Evolutionary conservation across 2,888 invertebrate genomes (phyloP).

Genomic region (Rhimphoctona megacephalus): DNA sequence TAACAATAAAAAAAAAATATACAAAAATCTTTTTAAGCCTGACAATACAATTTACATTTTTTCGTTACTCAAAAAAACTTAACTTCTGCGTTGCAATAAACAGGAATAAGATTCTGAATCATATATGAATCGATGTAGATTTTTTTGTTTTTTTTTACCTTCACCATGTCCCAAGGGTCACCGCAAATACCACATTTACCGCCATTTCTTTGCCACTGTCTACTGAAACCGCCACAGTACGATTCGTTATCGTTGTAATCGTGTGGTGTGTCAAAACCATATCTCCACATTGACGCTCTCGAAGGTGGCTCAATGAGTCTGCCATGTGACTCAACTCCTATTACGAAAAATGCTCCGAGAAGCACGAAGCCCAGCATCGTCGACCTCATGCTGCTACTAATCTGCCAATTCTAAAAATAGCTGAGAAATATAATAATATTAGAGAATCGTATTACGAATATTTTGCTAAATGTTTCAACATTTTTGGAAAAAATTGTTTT

Average conservation of each 20-base stretch:
- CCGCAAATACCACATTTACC: constrained; percentile 96
- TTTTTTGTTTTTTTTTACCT: constrained; percentile 78
- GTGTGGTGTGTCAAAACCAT: constrained; percentile 94
- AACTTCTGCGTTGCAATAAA: neutral
- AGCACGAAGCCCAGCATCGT: constrained; percentile 63
- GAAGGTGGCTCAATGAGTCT: constrained; percentile 94
- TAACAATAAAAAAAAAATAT: neutral
- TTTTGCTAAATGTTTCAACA: neutral
- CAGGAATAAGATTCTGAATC: constrained; percentile 13
- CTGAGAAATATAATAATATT: constrained; percentile 1
- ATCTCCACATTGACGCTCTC: constrained; percentile 94
- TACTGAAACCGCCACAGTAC: constrained; percentile 94
- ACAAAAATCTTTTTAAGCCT: neutral
- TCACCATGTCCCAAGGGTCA: constrained; percentile 91
- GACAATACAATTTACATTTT: neutral
- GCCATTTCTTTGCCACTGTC: constrained; percentile 92
- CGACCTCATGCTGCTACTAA: constrained; percentile 63
- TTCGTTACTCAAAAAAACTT: neutral
- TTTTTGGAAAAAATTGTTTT: neutral
- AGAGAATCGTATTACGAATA: neutral
- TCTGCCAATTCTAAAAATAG: constrained; percentile 19
- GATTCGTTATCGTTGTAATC: constrained; percentile 96
- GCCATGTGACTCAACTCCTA: constrained; percentile 88
- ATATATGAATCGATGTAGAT: constrained; percentile 9
- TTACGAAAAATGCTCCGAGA: constrained; percentile 71